These are phyloP conservation scores for Drosophila neocordata DNA, from an alignment of 1,140 invertebrate species.

Conservation along the genomic window DNA sequence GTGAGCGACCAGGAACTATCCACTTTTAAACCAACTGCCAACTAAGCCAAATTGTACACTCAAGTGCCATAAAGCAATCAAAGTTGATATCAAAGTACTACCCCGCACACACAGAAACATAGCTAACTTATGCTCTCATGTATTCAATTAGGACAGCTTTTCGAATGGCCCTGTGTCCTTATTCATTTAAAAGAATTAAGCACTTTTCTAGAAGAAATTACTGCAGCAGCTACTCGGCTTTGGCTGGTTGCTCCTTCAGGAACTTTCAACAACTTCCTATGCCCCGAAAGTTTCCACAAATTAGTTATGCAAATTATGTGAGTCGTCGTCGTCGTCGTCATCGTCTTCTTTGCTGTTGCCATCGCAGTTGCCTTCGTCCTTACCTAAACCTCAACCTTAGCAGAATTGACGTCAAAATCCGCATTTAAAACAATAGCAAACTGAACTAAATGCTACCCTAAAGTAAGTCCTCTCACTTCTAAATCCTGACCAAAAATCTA, in stretches of 20 bases:
- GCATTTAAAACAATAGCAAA: conserved; percentile 72
- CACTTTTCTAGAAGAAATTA: conserved; percentile 75
- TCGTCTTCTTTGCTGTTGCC: neutral
- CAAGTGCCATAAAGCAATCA: conserved; percentile 80
- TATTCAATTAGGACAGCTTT: conserved; percentile 79
- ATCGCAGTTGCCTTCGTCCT: conserved; percentile 28
- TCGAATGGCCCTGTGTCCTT: conserved; percentile 59
- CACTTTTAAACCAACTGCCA: conserved; percentile 42
- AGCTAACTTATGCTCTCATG: conserved; percentile 79
- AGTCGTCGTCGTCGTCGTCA: conserved; percentile 40
- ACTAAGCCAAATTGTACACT: conserved; percentile 78
- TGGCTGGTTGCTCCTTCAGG: conserved; percentile 54
- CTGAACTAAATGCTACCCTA: conserved; percentile 12
- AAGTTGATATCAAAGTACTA: conserved; percentile 78
- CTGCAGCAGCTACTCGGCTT: conserved; percentile 36
- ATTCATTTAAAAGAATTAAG: conserved; percentile 77
- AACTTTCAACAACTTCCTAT: conserved; percentile 80
- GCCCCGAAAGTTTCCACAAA: conserved; percentile 77
- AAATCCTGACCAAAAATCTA: too few species aligned
- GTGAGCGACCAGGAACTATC: neutral
- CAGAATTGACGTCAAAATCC: conserved; percentile 41
- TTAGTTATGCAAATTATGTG: conserved; percentile 80
- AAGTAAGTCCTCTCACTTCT: conserved; percentile 45
- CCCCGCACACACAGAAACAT: conserved; percentile 51
- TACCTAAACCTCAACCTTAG: conserved; percentile 51